Evolutionary conservation across 1,140 invertebrate genomes (phyloP).

Genomic region (Polyergus mexicanus): DNA sequence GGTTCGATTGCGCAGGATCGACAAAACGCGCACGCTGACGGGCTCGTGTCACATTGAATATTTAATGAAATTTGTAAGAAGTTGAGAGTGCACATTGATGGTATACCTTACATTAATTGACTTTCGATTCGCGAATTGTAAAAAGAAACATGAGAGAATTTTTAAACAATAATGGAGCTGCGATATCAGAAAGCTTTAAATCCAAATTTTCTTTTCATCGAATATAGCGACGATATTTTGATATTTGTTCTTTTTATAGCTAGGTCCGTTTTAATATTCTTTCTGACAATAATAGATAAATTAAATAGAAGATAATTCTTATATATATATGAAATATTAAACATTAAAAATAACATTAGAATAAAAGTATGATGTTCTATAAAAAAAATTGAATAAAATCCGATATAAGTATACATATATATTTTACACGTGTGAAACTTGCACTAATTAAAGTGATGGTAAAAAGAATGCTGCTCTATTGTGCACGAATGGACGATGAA

Average conservation of each 20-base stretch:
- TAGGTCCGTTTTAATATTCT: neutral
- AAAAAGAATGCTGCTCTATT: constrained; percentile 29
- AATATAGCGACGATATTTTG: neutral
- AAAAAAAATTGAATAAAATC: constrained; percentile 11
- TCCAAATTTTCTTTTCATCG: constrained; percentile 5
- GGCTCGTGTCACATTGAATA: neutral
- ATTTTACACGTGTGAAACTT: neutral
- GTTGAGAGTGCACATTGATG: neutral
- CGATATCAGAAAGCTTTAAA: neutral
- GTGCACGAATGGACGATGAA: constrained; percentile 7
- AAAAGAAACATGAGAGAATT: neutral
- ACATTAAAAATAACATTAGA: neutral
- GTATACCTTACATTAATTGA: neutral
- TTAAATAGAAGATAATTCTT: neutral
- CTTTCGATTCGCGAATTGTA: neutral
- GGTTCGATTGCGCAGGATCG: constrained; percentile 12
- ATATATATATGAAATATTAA: neutral
- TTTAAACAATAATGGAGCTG: neutral
- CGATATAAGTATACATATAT: constrained; percentile 3
- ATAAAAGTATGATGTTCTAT: neutral
- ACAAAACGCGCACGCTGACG: constrained; percentile 20
- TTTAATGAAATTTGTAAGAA: constrained; percentile 16
- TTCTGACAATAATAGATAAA: neutral
- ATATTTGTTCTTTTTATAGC: neutral
- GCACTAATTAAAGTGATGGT: constrained; percentile 61